Evolutionary conservation across 2,888 invertebrate genomes (phyloP).

Genomic region (Conus canariensis): DNA sequence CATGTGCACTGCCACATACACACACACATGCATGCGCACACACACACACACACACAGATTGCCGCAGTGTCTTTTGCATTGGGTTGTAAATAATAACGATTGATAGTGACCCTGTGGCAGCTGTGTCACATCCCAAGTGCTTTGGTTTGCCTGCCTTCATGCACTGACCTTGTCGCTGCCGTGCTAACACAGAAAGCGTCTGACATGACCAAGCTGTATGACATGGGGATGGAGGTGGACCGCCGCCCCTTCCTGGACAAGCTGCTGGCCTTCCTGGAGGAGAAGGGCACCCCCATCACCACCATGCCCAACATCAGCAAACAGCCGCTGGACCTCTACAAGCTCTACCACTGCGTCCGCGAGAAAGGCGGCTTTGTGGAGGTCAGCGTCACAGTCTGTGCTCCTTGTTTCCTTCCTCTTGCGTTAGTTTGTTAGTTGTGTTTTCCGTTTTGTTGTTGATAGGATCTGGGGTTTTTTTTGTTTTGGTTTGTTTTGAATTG

Average conservation of each 20-base stretch:
- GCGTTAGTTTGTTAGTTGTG: no score
- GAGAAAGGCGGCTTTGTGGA: slow-evolving; percentile 99
- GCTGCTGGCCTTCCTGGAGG: slow-evolving; percentile 96
- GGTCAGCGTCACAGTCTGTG: slow-evolving; percentile 82
- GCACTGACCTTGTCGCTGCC: neutral
- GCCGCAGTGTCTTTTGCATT: no score
- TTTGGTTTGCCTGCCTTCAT: no score
- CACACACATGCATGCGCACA: neutral
- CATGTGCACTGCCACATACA: neutral
- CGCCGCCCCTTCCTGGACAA: slow-evolving; percentile 96
- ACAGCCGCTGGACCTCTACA: slow-evolving; percentile 98
- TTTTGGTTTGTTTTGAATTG: no score
- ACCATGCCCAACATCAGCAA: slow-evolving; percentile 93
- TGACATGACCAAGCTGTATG: slow-evolving; percentile 87
- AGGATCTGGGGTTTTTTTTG: no score
- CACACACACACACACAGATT: no score
- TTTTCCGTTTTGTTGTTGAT: no score
- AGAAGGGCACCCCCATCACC: slow-evolving; percentile 84
- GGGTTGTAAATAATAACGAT: no score
- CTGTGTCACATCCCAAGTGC: no score
- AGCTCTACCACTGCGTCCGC: slow-evolving; percentile 97
- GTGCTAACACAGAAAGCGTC: slow-evolving; percentile 42
- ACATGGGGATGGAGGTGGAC: slow-evolving; percentile 94
- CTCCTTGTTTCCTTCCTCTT: no score
- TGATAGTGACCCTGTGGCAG: no score